A percentile compares a stretch with the other conserved stretches of the same genome.
phyloP scores from a whole-genome alignment of 2,797 vertebrate genomes.

The Notoglanidium macrostoma region DNA sequence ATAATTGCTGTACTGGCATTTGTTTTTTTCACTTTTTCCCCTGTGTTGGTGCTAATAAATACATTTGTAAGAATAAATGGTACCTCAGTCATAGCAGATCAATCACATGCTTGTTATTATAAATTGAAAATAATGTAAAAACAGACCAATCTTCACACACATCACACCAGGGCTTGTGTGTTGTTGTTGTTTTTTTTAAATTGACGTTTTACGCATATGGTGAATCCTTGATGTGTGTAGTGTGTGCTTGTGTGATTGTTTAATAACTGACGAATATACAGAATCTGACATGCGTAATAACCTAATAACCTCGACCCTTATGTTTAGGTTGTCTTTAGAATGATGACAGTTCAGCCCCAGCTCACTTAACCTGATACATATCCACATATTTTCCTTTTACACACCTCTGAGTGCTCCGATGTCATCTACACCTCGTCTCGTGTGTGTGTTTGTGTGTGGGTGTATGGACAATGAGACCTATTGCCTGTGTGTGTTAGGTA shows the following conservation, averaged over 20 bases:
- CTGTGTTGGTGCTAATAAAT: neutral
- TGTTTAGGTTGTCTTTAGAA: too few species aligned
- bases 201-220: neutral
- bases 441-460: neutral
- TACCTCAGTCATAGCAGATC: neutral
- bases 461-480: neutral
- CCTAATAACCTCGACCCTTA: neutral
- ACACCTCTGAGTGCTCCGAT: neutral
- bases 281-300: neutral
- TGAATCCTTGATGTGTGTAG: neutral
- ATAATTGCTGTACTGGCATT: neutral
- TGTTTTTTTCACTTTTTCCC: neutral
- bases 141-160: neutral
- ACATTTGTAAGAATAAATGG: neutral
- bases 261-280: neutral
- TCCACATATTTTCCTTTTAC: neutral
- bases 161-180: neutral
- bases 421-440: neutral
- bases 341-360: neutral
- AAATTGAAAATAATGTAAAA: too few species aligned
- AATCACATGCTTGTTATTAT: neutral
- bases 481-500: slow-evolving; percentile 60
- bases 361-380: neutral
- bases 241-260: neutral
- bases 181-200: neutral